phyloP scores from a whole-genome alignment of 2,888 invertebrate species.

The Drosophila hamatofila region DNA sequence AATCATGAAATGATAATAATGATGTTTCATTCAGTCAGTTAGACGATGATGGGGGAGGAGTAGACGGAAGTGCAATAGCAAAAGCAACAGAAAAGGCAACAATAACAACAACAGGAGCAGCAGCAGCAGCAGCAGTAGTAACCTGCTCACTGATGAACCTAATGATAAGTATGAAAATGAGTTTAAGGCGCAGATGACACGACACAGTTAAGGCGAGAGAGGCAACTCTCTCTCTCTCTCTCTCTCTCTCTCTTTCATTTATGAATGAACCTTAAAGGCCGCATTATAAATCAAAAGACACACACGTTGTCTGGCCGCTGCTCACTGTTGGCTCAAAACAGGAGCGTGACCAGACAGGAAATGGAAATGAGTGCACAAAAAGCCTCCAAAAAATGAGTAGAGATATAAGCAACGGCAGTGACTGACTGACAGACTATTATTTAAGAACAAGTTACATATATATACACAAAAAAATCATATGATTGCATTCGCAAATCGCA shows the following conservation, averaged over 20 bases:
- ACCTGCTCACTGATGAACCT: conserved; percentile 63
- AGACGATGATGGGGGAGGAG: neutral
- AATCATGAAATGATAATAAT: conserved; percentile 62
- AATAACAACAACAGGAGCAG: conserved; percentile 17
- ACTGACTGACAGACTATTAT: neutral
- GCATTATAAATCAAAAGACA: conserved; percentile 72
- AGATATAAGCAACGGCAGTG: neutral
- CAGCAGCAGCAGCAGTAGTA: conserved; percentile 24
- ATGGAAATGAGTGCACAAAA: conserved; percentile 69
- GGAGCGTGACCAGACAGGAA: conserved; percentile 71
- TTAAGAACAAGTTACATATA: neutral
- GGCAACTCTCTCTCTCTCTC: conserved; percentile 14
- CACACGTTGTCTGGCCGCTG: conserved; percentile 41
- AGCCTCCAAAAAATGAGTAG: conserved; percentile 2
- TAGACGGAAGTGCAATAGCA: conserved; percentile 48
- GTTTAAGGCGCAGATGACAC: conserved; percentile 74
- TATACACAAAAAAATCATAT: neutral
- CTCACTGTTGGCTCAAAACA: conserved; percentile 22
- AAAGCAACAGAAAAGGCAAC: conserved; percentile 21
- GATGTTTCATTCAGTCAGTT: conserved; percentile 52
- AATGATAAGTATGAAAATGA: conserved; percentile 82
- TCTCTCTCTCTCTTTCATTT: conserved; percentile 47
- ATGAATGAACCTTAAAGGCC: conserved; percentile 69
- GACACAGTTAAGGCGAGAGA: conserved; percentile 35
- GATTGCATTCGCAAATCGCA: neutral